phyloP scores from a whole-genome alignment of 2,797 vertebrate species.

The Neosalanx taihuensis region DNA sequence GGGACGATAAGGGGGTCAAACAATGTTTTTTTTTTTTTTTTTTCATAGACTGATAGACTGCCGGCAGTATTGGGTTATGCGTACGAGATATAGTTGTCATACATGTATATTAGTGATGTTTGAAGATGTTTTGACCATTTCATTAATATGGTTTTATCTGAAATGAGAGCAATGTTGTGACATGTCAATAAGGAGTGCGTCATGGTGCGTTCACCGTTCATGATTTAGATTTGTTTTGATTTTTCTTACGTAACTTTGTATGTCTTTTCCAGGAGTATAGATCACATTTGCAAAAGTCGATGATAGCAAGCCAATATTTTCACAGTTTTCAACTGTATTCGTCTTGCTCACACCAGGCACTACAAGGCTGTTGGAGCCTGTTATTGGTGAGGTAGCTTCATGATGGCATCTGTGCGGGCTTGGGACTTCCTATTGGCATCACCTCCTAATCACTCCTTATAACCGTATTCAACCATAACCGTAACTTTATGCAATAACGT shows the following conservation, averaged over 20 bases:
- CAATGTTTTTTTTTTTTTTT: slow-evolving; percentile 41
- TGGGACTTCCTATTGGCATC: slow-evolving; percentile 6
- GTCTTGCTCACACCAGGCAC: not conserved
- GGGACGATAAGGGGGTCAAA: slow-evolving; percentile 85
- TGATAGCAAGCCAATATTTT: not conserved
- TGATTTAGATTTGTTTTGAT: not conserved
- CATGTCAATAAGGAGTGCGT: slow-evolving; percentile 72
- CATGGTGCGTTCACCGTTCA: slow-evolving; percentile 66
- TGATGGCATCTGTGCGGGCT: not conserved
- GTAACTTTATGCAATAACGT: not conserved
- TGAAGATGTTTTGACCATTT: slow-evolving; percentile 83
- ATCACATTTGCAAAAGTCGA: not conserved
- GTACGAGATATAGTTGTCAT: slow-evolving; percentile 91
- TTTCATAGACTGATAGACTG: slow-evolving; percentile 89
- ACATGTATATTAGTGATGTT: slow-evolving; percentile 87
- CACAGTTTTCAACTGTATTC: not conserved
- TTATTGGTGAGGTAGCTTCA: not conserved
- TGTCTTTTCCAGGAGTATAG: slow-evolving; percentile 6
- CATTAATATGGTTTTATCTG: slow-evolving; percentile 83
- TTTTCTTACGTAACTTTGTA: not conserved
- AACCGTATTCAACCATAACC: not conserved
- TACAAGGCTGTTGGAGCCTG: not conserved
- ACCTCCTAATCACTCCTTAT: slow-evolving; percentile 4
- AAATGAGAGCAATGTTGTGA: slow-evolving; percentile 63
- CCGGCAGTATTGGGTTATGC: slow-evolving; percentile 96